These are phyloP conservation scores for Scaptomyza parva DNA, from an alignment of 2,888 invertebrate species.

Conservation along the genomic window DNA sequence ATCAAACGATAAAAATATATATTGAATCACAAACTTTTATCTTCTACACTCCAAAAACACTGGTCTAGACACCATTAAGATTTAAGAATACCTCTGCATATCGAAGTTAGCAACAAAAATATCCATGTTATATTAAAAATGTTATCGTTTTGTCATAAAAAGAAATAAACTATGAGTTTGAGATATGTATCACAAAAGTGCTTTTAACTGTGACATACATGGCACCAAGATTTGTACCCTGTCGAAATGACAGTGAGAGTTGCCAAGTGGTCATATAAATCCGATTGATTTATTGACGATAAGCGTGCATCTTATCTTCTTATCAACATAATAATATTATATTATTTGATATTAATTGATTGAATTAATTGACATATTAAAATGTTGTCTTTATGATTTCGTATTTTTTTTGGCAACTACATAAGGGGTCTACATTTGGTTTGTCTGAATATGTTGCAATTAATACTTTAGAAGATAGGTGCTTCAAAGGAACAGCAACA, in stretches of 20 bases:
- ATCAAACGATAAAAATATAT: no score
- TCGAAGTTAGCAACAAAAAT: neutral
- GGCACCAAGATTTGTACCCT: neutral
- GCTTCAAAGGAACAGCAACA: neutral
- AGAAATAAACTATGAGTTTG: neutral
- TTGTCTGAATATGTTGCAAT: neutral
- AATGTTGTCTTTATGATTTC: conserved; percentile 4
- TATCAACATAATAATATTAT: conserved; percentile 7
- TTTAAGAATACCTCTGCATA: no score
- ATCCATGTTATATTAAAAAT: neutral
- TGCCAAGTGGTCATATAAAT: neutral
- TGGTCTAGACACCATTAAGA: no score
- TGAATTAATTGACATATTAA: conserved; percentile 18
- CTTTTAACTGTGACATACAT: neutral
- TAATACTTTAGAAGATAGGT: neutral
- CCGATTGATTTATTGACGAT: neutral
- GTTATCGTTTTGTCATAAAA: neutral
- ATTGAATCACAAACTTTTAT: neutral
- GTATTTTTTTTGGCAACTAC: no score
- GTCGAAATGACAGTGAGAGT: neutral
- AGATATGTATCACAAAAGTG: neutral
- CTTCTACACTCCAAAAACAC: neutral
- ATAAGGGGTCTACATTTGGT: neutral
- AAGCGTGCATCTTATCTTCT: neutral
- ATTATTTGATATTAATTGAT: conserved; percentile 6